Evolutionary conservation across 2,797 vertebrate species (phyloP).

Genomic region (Sternotherus odoratus): DNA sequence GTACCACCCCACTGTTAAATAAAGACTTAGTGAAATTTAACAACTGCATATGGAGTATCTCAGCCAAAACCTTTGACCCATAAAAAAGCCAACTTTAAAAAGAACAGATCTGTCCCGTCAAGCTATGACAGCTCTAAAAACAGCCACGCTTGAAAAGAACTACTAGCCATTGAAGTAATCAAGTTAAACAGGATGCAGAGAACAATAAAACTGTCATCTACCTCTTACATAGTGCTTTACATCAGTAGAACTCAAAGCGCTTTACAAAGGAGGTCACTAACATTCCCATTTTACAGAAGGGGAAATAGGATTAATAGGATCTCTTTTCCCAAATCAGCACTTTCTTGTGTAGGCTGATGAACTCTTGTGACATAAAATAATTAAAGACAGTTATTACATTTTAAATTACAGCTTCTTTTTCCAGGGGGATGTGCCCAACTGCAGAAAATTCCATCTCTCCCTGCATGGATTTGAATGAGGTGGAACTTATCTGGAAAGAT

Average conservation of each 20-base stretch:
- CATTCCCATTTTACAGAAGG: neutral
- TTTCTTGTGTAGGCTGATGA: neutral
- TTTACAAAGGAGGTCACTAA: neutral
- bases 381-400: neutral
- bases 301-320: neutral
- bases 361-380: neutral
- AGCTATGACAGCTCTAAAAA: neutral
- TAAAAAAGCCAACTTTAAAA: neutral
- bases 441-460: neutral
- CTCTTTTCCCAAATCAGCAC: neutral
- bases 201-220: neutral
- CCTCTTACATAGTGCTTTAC: neutral
- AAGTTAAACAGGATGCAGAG: neutral
- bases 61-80: neutral
- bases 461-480: neutral
- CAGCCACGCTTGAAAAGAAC: fast-evolving
- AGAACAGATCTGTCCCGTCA: neutral
- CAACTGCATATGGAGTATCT: neutral
- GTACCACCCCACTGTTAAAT: neutral
- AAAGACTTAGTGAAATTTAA: neutral
- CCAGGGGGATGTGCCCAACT: neutral
- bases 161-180: neutral
- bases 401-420: neutral
- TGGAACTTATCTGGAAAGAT: neutral
- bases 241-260: neutral